Evolutionary conservation across 2,797 vertebrate genomes (phyloP).

Genomic region (Anguilla megastoma): DNA sequence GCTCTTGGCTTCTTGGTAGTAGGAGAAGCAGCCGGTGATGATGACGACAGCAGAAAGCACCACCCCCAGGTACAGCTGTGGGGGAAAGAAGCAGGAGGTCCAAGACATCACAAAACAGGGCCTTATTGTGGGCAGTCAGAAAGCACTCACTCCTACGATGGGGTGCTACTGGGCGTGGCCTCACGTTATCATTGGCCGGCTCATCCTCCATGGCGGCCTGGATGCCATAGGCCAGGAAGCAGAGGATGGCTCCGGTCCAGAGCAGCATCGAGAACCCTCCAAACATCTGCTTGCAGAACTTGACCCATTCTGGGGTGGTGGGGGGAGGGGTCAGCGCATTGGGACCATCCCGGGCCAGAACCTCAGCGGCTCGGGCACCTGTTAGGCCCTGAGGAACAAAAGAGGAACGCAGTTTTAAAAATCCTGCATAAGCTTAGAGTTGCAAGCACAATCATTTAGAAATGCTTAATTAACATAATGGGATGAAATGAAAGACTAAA

Average conservation of each 20-base stretch:
- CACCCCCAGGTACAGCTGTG: conserved; percentile 74
- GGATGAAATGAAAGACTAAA: background rate
- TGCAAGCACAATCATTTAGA: background rate
- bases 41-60: conserved; percentile 84
- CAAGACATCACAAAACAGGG: background rate
- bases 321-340: conserved; percentile 84
- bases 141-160: background rate
- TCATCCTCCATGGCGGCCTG: conserved; percentile 71
- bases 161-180: conserved; percentile 30
- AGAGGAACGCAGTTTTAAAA: background rate
- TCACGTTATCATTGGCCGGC: conserved; percentile 78
- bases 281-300: conserved; percentile 85
- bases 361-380: conserved; percentile 73
- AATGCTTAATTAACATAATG: background rate
- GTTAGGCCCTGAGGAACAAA: conserved; percentile 68
- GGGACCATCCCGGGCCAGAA: conserved; percentile 80
- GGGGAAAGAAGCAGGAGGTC: background rate
- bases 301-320: conserved; percentile 84
- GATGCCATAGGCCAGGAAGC: conserved; percentile 80
- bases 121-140: background rate
- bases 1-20: conserved; percentile 88
- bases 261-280: conserved; percentile 83
- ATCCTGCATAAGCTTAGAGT: background rate
- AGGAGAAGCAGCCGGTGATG: conserved; percentile 86
- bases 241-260: conserved; percentile 84